Base-by-base conservation (phyloP, 2,797 vertebrate genomes). In the Brotula barbata region DNA sequence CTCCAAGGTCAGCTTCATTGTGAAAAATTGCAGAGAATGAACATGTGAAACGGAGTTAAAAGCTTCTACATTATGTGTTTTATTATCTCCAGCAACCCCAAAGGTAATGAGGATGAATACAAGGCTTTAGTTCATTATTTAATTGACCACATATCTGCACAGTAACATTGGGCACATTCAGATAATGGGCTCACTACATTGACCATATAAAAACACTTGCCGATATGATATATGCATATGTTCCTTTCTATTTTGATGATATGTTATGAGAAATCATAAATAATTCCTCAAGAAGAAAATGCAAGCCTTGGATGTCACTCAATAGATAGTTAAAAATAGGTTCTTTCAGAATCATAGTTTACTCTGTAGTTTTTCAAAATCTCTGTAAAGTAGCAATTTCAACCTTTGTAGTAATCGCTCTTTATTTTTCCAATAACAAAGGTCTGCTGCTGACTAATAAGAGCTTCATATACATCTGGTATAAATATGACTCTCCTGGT, bases 101-200 rank as follows among this genome's bases (percentile, higher is more conserved):
- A 49, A 84, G 80, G 84, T 89, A 89, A 91, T 87, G 81, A 88
- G 74, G 75, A 58, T 62, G 77, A 84, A 81, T 67, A 67, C 41
- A 73, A 72, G 66, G 58, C 63, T 84, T 80, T 61, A 57, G 73
- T 83, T 87, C 21, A 81, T 79, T 68, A 58, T 77, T 73, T 47
- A 70, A 78, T 71, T 55, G 56, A 55, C 48, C 28, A 50, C 22
- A 45, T 64, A 56, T 73, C 33, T 53, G 53, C 64, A 23, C 20
- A 8, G 37, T 15, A 17, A 19, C n/a, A 51, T 68, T 8, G 51
- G 57, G 36, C 50, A 56, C 19, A 25, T 46, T 42, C 20, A 52
- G 14, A 68, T 47, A 47, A 58, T 41, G n/a, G 2, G 1, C 39
- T 10, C 40, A 54, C 40, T 19, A 28, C 45, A 20, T 16, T 20